Percentiles rank a stretch among this genome's conserved stretches.
phyloP scores from a whole-genome alignment of 2,113 vertebrate genomes.

The Dolichallabes microphthalmus region DNA sequence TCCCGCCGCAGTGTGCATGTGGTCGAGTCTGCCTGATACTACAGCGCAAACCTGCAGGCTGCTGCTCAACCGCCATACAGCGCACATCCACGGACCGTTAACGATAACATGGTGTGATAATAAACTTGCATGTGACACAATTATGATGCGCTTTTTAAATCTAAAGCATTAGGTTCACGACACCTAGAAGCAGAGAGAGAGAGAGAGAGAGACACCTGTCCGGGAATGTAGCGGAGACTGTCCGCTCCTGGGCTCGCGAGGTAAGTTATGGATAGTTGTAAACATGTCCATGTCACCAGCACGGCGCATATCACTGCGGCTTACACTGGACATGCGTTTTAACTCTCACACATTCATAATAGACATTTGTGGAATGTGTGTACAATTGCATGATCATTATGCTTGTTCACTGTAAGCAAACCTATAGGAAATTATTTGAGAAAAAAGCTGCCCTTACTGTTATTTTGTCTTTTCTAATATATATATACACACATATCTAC shows the following conservation, averaged over 20 bases:
- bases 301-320: neutral
- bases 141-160: constrained; percentile 15
- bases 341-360: neutral
- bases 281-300: neutral
- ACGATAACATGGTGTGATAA: neutral
- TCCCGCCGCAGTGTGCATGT: constrained; percentile 28
- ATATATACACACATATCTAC: too few relatives aligned
- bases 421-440: neutral
- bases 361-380: neutral
- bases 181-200: neutral
- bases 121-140: constrained; percentile 12
- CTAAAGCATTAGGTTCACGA: neutral
- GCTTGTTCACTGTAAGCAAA: neutral
- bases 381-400: neutral
- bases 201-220: constrained; percentile 30
- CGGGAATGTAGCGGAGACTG: constrained; percentile 36
- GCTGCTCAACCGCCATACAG: neutral
- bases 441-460: neutral
- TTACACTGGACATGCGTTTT: neutral
- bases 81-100: neutral
- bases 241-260: constrained; percentile 32
- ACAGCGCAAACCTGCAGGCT: constrained; percentile 13
- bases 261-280: constrained; percentile 37
- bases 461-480: neutral
- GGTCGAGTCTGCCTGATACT: neutral